Conservation (phyloP, 2,888 invertebrate species). For the Chloromyia formosa region DNA sequence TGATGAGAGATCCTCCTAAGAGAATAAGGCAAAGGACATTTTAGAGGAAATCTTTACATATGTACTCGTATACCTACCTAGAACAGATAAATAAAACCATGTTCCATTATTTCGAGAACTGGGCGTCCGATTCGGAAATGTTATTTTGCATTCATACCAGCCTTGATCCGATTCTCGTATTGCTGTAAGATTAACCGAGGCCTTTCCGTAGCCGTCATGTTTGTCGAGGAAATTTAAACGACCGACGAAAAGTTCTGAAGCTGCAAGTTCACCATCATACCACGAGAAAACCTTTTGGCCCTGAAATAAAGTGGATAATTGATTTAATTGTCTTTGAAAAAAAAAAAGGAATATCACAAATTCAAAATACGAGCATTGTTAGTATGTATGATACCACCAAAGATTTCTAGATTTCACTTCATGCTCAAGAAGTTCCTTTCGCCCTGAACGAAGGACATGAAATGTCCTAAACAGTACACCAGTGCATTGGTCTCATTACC, state of each 20-base stretch:
- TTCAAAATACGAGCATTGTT: neutral
- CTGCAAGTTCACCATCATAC: constrained; percentile 76
- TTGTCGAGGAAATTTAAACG: constrained; percentile 74
- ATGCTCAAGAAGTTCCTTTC: too few relatives aligned
- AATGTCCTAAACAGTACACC: too few relatives aligned
- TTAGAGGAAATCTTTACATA: too few relatives aligned
- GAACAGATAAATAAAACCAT: constrained; percentile 87
- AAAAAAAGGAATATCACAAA: neutral
- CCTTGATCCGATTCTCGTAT: constrained; percentile 90
- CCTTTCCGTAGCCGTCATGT: constrained; percentile 67
- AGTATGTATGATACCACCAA: neutral
- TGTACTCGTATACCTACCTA: constrained; percentile 77
- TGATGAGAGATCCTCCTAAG: constrained; percentile 85
- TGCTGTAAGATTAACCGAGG: constrained; percentile 82
- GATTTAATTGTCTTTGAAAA: neutral
- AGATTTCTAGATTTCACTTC: too few relatives aligned
- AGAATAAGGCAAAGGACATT: too few relatives aligned
- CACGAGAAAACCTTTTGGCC: constrained; percentile 82
- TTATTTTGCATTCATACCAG: constrained; percentile 89
- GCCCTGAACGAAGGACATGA: too few relatives aligned
- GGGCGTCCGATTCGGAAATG: constrained; percentile 88
- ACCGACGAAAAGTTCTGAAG: constrained; percentile 76
- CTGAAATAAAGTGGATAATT: constrained; percentile 64
- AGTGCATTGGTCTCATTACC: too few relatives aligned
- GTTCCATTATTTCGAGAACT: constrained; percentile 87